Conservation (phyloP, 2,888 invertebrate genomes). For the Lydus trimaculatus region DNA sequence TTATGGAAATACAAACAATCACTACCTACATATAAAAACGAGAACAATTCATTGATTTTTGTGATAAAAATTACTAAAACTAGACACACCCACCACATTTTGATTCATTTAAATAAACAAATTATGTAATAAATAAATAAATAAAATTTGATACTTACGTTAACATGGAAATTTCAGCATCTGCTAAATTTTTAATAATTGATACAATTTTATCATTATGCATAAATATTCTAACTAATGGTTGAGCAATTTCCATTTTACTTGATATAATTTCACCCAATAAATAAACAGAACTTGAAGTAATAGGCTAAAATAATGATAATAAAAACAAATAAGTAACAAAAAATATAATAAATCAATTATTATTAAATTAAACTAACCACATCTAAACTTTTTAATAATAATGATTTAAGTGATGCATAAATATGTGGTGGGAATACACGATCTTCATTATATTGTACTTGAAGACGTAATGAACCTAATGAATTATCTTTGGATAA, state of each 20-base stretch:
- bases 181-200: slow-evolving; percentile 82
- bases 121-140: not conserved
- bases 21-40: too few species aligned
- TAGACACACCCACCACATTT: not conserved
- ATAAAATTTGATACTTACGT: slow-evolving; percentile 68
- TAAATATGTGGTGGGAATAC: slow-evolving; percentile 87
- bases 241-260: slow-evolving; percentile 90
- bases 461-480: slow-evolving; percentile 84
- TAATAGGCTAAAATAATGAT: slow-evolving; percentile 70
- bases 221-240: slow-evolving; percentile 84
- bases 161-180: slow-evolving; percentile 88
- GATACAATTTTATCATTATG: slow-evolving; percentile 87
- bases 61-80: not conserved
- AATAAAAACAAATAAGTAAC: slow-evolving; percentile 10
- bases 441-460: slow-evolving; percentile 89
- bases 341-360: slow-evolving; percentile 4
- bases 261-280: slow-evolving; percentile 86
- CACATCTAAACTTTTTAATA: slow-evolving; percentile 76
- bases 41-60: not conserved
- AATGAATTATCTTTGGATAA: slow-evolving; percentile 72
- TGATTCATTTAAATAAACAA: not conserved
- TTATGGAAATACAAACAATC: too few species aligned
- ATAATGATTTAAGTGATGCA: slow-evolving; percentile 76
- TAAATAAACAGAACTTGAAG: slow-evolving; percentile 81
- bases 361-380: slow-evolving; percentile 55